Conservation (phyloP, 2,797 vertebrate species). For the Scleropages formosus region DNA sequence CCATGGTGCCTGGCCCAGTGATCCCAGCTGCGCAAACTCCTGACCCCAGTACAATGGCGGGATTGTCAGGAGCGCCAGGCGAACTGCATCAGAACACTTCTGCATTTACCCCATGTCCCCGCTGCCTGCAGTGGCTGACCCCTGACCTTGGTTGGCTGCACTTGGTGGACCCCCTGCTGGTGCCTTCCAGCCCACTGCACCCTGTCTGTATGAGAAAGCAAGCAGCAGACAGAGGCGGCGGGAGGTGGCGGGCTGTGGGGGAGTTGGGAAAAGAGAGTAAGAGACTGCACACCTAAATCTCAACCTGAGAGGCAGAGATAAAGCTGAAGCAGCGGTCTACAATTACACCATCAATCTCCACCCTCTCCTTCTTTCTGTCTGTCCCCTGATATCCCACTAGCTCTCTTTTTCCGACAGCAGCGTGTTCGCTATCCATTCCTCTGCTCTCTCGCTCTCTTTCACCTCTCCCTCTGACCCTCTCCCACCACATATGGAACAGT, state of each 20-base stretch:
- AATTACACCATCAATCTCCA: constrained; percentile 61
- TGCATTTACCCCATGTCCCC: constrained; percentile 43
- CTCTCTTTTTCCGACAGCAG: neutral
- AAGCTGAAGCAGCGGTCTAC: constrained; percentile 58
- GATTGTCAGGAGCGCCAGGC: constrained; percentile 52
- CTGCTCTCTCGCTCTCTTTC: neutral
- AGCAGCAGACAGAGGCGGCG: constrained; percentile 33
- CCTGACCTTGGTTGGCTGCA: constrained; percentile 53
- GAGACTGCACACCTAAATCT: constrained; percentile 46
- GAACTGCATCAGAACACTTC: constrained; percentile 31
- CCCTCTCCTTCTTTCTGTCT: constrained; percentile 36
- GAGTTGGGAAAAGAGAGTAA: neutral
- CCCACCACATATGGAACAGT: constrained; percentile 63
- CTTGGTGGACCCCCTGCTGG: constrained; percentile 44
- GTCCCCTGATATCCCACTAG: neutral
- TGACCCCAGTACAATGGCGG: constrained; percentile 47
- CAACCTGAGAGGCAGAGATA: constrained; percentile 64
- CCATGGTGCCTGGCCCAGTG: constrained; percentile 36
- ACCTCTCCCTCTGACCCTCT: constrained; percentile 6
- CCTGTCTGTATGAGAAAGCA: constrained; percentile 41
- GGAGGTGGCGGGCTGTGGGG: constrained; percentile 27
- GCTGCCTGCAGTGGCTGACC: constrained; percentile 54
- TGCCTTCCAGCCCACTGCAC: constrained; percentile 59
- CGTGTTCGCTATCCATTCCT: constrained; percentile 15
- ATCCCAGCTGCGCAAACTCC: constrained; percentile 50